A percentile compares a stretch with the other conserved stretches of the same genome.
These are phyloP conservation scores for Anoura caudifer DNA, from an alignment of 2,113 vertebrate species.

Conservation along the genomic window DNA sequence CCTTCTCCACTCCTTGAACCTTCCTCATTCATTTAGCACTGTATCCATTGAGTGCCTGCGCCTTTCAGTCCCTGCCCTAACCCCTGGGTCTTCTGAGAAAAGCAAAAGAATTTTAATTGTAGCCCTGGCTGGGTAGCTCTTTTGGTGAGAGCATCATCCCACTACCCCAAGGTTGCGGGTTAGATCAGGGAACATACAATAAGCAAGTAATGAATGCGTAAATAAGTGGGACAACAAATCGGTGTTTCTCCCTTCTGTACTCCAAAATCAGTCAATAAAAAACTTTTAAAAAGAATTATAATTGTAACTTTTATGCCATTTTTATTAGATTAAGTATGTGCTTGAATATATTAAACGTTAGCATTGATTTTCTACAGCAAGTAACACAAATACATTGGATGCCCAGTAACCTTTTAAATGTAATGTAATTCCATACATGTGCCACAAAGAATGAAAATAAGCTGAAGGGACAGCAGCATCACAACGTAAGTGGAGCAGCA, in stretches of 20 bases:
- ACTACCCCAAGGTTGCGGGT: no score
- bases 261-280: no score
- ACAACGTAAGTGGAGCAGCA: not conserved
- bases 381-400: not conserved
- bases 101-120: not conserved
- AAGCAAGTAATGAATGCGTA: no score
- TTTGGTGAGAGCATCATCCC: no score
- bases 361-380: not conserved
- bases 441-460: not conserved
- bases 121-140: not conserved
- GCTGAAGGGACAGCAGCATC: not conserved
- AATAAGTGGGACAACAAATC: no score
- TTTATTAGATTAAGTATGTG: not conserved
- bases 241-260: no score
- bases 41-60: not conserved
- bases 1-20: not conserved
- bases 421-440: not conserved
- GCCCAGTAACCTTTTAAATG: not conserved
- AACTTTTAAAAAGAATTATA: not conserved
- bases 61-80: not conserved
- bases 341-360: not conserved
- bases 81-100: not conserved
- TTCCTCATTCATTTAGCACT: not conserved
- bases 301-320: not conserved
- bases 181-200: no score